Conservation (phyloP, 2,113 vertebrate genomes). For the Glaucidium brasilianum region DNA sequence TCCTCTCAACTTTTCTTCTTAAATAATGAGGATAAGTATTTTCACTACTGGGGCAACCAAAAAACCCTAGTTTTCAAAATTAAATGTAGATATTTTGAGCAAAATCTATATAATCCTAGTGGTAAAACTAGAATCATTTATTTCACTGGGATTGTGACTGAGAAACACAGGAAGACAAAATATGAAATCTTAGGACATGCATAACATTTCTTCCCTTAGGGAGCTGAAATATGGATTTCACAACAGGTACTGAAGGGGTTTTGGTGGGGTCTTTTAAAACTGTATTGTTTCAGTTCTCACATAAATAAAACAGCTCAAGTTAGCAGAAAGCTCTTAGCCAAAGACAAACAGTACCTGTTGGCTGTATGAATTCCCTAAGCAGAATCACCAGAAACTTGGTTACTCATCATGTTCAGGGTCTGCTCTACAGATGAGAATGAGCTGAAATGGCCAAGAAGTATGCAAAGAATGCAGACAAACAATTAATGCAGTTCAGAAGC, state of each 20-base stretch:
- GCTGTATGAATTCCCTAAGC: background rate
- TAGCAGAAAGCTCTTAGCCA: background rate
- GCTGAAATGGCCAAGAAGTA: background rate
- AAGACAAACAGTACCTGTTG: background rate
- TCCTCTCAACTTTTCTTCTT: background rate
- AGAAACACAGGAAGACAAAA: background rate
- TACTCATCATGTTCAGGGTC: background rate
- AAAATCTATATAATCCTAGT: background rate
- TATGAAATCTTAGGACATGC: background rate
- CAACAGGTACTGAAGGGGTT: background rate
- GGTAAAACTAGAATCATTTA: background rate
- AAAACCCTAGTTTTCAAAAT: background rate
- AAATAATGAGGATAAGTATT: background rate
- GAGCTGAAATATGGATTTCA: background rate
- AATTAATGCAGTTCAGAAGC: background rate
- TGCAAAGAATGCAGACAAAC: background rate
- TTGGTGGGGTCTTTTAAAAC: background rate
- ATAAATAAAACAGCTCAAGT: background rate
- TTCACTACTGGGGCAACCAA: background rate
- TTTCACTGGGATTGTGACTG: background rate
- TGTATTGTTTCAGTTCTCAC: background rate
- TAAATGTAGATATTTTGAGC: background rate
- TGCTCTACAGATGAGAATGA: background rate
- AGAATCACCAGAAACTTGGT: background rate
- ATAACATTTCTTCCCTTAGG: background rate